Percentiles rank a stretch among this genome's conserved stretches.
Conservation (phyloP, 2,888 invertebrate species). For the Ligdia adustata region DNA sequence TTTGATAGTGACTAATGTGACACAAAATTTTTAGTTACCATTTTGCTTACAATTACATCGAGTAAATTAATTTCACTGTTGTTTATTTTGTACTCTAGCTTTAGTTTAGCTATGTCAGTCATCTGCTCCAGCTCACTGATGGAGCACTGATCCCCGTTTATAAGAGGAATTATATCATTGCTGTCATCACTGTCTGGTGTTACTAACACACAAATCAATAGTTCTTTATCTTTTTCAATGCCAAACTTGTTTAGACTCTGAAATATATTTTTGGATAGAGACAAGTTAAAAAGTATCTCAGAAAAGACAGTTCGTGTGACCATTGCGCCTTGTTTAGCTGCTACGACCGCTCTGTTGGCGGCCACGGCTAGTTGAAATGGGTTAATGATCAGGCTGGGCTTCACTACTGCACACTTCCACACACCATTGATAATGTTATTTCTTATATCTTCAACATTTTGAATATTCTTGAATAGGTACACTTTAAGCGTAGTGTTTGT, state of each 20-base stretch:
- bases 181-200: constrained; percentile 46
- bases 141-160: constrained; percentile 82
- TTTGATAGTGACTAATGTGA: constrained; percentile 60
- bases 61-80: constrained; percentile 67
- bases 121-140: constrained; percentile 73
- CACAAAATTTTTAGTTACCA: constrained; percentile 86
- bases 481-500: constrained; percentile 71
- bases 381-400: constrained; percentile 84
- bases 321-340: constrained; percentile 71
- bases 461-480: constrained; percentile 83
- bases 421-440: constrained; percentile 81
- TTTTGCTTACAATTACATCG: constrained; percentile 86
- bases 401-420: constrained; percentile 85
- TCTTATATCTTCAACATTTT: constrained; percentile 82
- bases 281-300: constrained; percentile 88
- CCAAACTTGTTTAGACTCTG: constrained; percentile 88
- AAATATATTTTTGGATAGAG: constrained; percentile 87
- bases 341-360: constrained; percentile 86
- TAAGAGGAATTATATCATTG: constrained; percentile 64
- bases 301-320: constrained; percentile 86
- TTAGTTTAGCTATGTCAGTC: constrained; percentile 78
- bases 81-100: constrained; percentile 85
- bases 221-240: constrained; percentile 61
- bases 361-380: constrained; percentile 85
- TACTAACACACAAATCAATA: constrained; percentile 64